Conservation (phyloP, 2,888 invertebrate species). For the Oeneis ivallda region DNA sequence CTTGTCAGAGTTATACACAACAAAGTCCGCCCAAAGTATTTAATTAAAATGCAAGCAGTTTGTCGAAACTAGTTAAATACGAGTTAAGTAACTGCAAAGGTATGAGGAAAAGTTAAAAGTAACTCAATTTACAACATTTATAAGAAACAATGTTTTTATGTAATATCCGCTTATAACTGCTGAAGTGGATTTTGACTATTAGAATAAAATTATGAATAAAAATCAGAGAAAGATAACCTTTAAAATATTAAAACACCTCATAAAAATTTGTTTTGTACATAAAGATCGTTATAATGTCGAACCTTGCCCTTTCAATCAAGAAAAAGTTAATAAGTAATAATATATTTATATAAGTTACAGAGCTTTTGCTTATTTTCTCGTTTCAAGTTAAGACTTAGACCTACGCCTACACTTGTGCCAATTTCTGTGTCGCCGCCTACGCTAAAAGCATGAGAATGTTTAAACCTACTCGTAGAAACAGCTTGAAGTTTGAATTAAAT, state of each 20-base stretch:
- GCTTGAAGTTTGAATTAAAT: background rate
- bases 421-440: conserved; percentile 2
- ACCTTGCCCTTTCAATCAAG: background rate
- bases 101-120: too few species aligned
- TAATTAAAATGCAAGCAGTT: conserved; percentile 4
- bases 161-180: too few species aligned
- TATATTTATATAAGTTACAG: background rate
- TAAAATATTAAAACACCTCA: background rate
- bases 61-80: background rate
- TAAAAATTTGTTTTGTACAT: background rate
- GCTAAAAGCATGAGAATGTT: conserved; percentile 1
- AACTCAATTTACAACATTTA: too few species aligned
- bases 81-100: too few species aligned
- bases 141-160: too few species aligned
- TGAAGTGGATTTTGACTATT: too few species aligned
- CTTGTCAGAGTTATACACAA: conserved; percentile 5
- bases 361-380: conserved; percentile 1
- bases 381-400: background rate
- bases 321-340: background rate
- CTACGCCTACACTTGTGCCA: conserved; percentile 7
- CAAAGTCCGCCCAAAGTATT: background rate
- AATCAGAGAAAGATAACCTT: background rate
- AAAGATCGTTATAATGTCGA: background rate
- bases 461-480: background rate
- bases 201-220: background rate